Evolutionary conservation across 2,797 vertebrate genomes (phyloP).

Genomic region (Cossypha dichroa): DNA sequence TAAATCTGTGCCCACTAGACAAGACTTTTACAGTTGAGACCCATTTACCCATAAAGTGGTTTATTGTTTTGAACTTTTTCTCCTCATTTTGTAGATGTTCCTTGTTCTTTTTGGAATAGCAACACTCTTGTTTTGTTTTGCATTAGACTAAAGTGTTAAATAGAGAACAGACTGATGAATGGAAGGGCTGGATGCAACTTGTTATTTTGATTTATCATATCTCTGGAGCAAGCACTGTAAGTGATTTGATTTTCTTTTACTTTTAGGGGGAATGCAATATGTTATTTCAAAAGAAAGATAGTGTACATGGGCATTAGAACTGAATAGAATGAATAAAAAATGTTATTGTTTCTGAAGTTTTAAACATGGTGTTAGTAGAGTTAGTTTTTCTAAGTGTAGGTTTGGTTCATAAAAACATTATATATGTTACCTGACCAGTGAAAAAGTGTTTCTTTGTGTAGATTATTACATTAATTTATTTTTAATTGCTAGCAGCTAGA

Average conservation of each 20-base stretch:
- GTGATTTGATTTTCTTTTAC: conserved; percentile 52
- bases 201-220: conserved; percentile 99
- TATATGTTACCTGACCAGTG: background rate
- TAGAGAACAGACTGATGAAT: conserved; percentile 97
- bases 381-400: background rate
- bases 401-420: background rate
- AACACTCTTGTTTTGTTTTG: conserved; percentile 67
- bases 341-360: background rate
- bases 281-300: background rate
- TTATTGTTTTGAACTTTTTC: conserved; percentile 42
- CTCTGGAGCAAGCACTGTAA: conserved; percentile 97
- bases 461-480: background rate
- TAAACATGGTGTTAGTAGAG: background rate
- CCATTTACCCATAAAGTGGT: background rate
- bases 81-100: conserved; percentile 42
- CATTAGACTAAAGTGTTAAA: conserved; percentile 92
- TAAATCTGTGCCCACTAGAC: background rate
- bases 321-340: background rate
- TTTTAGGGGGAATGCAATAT: background rate
- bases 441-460: background rate
- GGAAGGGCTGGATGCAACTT: conserved; percentile 99
- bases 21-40: background rate
- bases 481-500: background rate
- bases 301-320: background rate
- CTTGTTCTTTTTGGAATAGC: conserved; percentile 59